Base-by-base conservation (phyloP, 1,140 invertebrate genomes). In the Diabrotica undecimpunctata region DNA sequence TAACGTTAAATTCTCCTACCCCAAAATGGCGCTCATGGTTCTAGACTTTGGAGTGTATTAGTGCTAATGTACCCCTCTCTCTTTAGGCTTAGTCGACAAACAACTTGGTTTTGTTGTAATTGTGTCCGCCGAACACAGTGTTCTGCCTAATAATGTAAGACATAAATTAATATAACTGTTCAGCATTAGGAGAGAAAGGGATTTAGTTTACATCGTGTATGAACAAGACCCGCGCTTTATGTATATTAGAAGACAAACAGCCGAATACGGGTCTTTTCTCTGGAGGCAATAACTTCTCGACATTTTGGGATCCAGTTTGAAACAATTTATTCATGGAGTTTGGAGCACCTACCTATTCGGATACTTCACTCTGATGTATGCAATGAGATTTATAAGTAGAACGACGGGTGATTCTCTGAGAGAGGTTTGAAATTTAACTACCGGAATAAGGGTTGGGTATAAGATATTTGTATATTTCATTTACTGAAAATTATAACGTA, bases 81-180 rank as follows among this genome's bases (percentile, higher is more conserved):
- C 64, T 65, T 63, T 66, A 54, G 67, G 70, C 72, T 73, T 73
- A 73, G 67, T 72, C 70, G 67, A 74, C 73, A 74, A 74, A 74
- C 73, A 71, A 74, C 68, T 72, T 70, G 72, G 68, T 75, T 72
- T 75, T 69, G 72, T 76, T 73, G 73, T 74, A 74, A 76, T 74
- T 75, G 74, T 72, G 64, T 67, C 72, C 73, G 65, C 67, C 72
- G 65, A 73, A 73, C 70, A 72, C 68, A 54, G 66, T 71, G 71
- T 72, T 72, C 70, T 70, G 67, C 74, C 73, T 75, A 76, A 74
- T 76, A 76, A 69, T 70, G 69, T 71, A 71, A 73, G 69, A 74
- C 73, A 74, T 73, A 74, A 76, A 76, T 76, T 76, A 74, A 76
- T 76, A 76, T 71, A 73, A 75, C 74, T 75, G 72, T 72, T 74